A percentile compares a stretch with the other conserved stretches of the same genome.
phyloP scores from a whole-genome alignment of 2,888 invertebrate genomes.

The Blomia tropicalis region DNA sequence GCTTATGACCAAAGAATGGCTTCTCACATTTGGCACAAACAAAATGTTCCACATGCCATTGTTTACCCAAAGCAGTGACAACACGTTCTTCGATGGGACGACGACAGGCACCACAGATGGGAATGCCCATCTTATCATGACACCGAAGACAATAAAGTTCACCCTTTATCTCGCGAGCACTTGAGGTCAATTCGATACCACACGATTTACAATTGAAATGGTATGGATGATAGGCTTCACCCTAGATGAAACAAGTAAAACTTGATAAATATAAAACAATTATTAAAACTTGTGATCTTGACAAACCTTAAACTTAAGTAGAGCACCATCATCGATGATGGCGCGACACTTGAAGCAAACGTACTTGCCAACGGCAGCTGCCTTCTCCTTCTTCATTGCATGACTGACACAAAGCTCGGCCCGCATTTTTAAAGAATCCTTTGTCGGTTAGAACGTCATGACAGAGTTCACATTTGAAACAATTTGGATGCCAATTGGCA shows the following conservation, averaged over 20 bases:
- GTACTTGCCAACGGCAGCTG: constrained; percentile 83
- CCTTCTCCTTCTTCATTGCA: constrained; percentile 93
- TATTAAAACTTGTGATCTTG: not conserved
- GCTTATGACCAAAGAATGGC: constrained; percentile 66
- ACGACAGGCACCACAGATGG: constrained; percentile 98
- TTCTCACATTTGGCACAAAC: constrained; percentile 94
- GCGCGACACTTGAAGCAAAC: constrained; percentile 94
- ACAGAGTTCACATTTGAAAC: constrained; percentile 92
- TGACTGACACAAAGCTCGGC: constrained; percentile 68
- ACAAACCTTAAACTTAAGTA: constrained; percentile 38
- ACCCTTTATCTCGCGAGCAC: constrained; percentile 85
- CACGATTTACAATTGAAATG: constrained; percentile 82
- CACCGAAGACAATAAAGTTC: constrained; percentile 93
- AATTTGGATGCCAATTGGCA: constrained; percentile 93
- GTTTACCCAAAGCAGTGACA: constrained; percentile 91
- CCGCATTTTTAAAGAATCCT: constrained; percentile 67
- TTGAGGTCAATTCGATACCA: constrained; percentile 72
- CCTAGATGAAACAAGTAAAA: too few species aligned
- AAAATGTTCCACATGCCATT: constrained; percentile 99
- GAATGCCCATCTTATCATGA: constrained; percentile 99
- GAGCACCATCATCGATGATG: constrained; percentile 40
- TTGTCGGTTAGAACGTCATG: constrained; percentile 77
- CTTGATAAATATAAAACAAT: not conserved
- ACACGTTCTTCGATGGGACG: constrained; percentile 97
- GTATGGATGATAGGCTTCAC: constrained; percentile 96